Evolutionary conservation across 2,888 invertebrate genomes (phyloP), one percentile per base, ranked within the genome.

Genomic region (Rugalucina vietnamica): DNA sequence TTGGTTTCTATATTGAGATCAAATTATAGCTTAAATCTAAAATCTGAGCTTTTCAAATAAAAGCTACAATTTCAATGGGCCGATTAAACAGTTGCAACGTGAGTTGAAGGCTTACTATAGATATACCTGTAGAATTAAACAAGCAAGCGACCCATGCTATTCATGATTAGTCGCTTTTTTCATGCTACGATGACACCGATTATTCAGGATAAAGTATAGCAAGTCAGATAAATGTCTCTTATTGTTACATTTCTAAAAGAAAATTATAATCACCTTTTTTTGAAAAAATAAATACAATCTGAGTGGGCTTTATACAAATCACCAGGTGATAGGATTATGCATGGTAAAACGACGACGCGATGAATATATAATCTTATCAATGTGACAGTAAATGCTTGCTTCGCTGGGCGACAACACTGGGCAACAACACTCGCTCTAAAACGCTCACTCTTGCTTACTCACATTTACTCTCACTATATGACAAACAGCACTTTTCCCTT

Each of bases 111-210:
- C 34, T 65, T 65, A 34, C 12, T 18, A 34, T 10, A 54, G 82
- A 75, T 82, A 80, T 75, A 85, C 85, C 81, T 80, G 60, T 78
- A 36, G 78, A 83, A 81, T 83, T 83, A 83, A 81, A 79, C 72
- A 70, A 70, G 71, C 81, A 81, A 74, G 76, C 78, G 82, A 76
- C 80, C 80, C 80, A 80, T 82, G 43, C 84, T 84, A 84, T 87
- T 80, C 81, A 87, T 84, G 84, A 87, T 87, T 84, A 84, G 87
- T 79, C 72, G 70, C 84, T 87, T 81, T 82, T 84, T 82, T 77
- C 60, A 77, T 65, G 84, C 84, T 73, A 75, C 76, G 71, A 29
- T 78, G 69, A 72, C n/a, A 32, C 70, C 43, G 79, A 79, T 79
- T 81, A 81, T 65, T 10, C 43, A 43, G 14, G 1, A 43, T 43